Evolutionary conservation across 2,113 vertebrate species (phyloP).

Genomic region (Callipepla squamata): DNA sequence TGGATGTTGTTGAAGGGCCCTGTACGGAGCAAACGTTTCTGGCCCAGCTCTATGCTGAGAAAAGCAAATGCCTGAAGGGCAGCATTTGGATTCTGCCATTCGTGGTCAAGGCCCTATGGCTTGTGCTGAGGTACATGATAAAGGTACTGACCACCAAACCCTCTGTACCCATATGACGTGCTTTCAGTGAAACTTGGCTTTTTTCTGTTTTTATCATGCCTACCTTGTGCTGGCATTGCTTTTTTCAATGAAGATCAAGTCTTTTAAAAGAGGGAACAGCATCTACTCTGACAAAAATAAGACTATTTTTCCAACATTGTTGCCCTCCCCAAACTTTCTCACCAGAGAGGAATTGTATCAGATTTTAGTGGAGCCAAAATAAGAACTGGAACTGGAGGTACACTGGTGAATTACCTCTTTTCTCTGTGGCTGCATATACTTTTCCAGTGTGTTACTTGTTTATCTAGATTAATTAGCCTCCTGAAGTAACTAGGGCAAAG

Average conservation of each 20-base stretch:
- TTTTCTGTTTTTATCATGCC: neutral
- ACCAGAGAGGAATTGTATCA: neutral
- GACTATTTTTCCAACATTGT: neutral
- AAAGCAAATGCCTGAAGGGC: neutral
- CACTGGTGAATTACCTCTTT: neutral
- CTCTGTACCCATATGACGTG: neutral
- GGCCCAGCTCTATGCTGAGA: neutral
- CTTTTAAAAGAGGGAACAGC: neutral
- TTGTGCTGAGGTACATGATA: neutral
- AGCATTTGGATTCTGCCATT: neutral
- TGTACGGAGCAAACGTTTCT: neutral
- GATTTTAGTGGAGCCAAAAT: neutral
- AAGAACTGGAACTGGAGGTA: neutral
- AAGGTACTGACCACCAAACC: neutral
- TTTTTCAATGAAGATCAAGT: neutral
- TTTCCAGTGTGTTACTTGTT: neutral
- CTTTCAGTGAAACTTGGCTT: neutral
- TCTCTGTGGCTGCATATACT: neutral
- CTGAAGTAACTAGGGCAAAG: neutral
- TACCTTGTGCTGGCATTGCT: neutral
- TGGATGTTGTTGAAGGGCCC: neutral
- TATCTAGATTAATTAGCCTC: neutral
- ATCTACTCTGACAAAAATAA: neutral
- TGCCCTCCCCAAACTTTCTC: neutral
- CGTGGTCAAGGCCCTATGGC: neutral